phyloP scores from a whole-genome alignment of 53 echinoderm and acorn worm species.

The Holothuria leucospilota region DNA sequence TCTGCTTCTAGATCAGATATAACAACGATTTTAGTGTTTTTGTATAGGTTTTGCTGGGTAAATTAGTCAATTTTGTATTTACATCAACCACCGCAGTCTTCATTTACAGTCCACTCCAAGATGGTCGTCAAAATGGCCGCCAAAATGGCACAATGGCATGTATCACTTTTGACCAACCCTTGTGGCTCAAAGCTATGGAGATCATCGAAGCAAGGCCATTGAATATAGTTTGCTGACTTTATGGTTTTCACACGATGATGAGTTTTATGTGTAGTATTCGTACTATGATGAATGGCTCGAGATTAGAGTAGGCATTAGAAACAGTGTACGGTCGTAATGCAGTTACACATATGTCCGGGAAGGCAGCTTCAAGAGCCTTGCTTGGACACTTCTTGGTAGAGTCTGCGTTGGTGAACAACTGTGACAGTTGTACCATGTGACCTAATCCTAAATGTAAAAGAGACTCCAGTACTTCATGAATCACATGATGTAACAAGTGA shows the following conservation, averaged over 20 bases:
- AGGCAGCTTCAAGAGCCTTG: constrained; percentile 51
- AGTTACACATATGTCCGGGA: constrained; percentile 39
- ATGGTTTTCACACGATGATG: constrained; percentile 53
- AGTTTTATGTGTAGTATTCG: constrained; percentile 33
- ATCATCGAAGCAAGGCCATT: constrained; percentile 12
- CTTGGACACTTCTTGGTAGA: constrained; percentile 54
- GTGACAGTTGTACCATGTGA: constrained; percentile 23
- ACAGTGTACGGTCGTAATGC: constrained; percentile 12
- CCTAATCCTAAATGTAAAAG: no score
- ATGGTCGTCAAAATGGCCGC: no score
- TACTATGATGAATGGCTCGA: constrained; percentile 17
- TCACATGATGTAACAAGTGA: background rate
- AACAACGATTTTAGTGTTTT: no score
- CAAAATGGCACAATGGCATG: background rate
- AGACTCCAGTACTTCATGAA: background rate
- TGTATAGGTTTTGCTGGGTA: no score
- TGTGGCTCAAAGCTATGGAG: constrained; percentile 44
- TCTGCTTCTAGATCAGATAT: no score
- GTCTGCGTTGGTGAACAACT: constrained; percentile 17
- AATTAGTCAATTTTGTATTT: no score
- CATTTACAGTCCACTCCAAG: no score
- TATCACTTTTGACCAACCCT: constrained; percentile 48
- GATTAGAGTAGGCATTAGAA: constrained; percentile 38
- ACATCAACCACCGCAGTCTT: no score
- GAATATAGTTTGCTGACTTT: constrained; percentile 36